These are phyloP conservation scores for Tiliacea citrago DNA, from an alignment of 2,888 invertebrate species.

Conservation along the genomic window DNA sequence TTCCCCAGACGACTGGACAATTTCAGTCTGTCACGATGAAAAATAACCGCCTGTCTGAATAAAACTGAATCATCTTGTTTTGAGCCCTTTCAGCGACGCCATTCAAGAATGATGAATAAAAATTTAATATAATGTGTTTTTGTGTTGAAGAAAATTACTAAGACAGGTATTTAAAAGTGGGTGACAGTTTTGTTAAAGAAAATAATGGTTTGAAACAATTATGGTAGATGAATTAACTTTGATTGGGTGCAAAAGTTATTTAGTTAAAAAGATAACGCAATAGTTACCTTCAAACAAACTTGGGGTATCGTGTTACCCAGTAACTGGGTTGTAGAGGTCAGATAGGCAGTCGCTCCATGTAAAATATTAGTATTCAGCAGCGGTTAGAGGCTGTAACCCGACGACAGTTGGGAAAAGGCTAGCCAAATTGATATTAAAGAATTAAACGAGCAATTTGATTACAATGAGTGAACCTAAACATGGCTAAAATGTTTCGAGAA, in stretches of 20 bases:
- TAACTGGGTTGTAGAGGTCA: neutral
- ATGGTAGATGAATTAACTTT: neutral
- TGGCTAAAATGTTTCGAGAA: too few species aligned
- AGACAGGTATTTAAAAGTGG: neutral
- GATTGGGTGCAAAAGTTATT: neutral
- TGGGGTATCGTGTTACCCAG: neutral
- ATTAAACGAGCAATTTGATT: too few species aligned
- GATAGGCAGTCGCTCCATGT: neutral
- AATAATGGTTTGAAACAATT: conserved; percentile 11
- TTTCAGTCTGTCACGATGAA: conserved; percentile 47
- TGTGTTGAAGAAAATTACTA: conserved; percentile 16
- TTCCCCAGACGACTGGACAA: conserved; percentile 53
- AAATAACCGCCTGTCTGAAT: conserved; percentile 50
- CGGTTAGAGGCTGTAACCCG: neutral
- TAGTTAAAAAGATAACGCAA: too few species aligned
- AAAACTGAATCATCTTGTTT: conserved; percentile 47
- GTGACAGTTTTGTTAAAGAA: conserved; percentile 4
- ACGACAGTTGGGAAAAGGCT: neutral
- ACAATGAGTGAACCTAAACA: too few species aligned
- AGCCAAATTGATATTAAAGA: too few species aligned
- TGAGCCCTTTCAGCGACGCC: conserved; percentile 32
- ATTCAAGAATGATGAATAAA: conserved; percentile 44
- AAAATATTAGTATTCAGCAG: neutral
- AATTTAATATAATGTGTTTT: conserved; percentile 22
- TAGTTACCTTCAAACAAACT: too few species aligned